Evolutionary conservation across 1,140 invertebrate species (phyloP).

Genomic region (Oedothorax gibbosus): DNA sequence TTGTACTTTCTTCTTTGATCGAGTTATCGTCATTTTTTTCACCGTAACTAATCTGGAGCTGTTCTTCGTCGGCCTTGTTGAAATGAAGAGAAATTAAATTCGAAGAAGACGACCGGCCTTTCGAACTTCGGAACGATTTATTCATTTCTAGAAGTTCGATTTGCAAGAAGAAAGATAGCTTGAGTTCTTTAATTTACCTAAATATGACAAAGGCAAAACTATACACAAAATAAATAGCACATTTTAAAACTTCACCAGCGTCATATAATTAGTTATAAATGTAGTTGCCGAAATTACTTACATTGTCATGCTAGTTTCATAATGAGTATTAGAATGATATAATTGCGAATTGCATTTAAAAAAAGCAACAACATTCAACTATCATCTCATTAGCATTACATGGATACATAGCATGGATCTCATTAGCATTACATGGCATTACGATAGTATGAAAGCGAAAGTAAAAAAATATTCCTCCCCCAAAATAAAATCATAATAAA

Average conservation of each 20-base stretch:
- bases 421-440: neutral
- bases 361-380: neutral
- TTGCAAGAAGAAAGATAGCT: neutral
- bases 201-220: neutral
- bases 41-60: conserved; percentile 47
- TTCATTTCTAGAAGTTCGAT: conserved; percentile 12
- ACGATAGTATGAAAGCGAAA: conserved; percentile 11
- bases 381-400: no score
- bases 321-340: neutral
- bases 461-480: conserved; percentile 16
- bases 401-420: no score
- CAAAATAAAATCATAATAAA: neutral
- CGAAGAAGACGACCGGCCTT: conserved; percentile 33
- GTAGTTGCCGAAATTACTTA: no score
- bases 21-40: conserved; percentile 1
- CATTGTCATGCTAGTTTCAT: no score
- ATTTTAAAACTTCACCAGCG: no score
- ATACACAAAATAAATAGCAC: no score
- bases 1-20: conserved; percentile 17
- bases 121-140: conserved; percentile 43
- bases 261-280: no score
- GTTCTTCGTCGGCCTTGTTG: conserved; percentile 56
- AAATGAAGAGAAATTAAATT: conserved; percentile 48
- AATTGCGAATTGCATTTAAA: neutral
- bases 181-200: neutral